Base-by-base conservation (phyloP, 1,140 invertebrate genomes). In the Ruditapes philippinarum region DNA sequence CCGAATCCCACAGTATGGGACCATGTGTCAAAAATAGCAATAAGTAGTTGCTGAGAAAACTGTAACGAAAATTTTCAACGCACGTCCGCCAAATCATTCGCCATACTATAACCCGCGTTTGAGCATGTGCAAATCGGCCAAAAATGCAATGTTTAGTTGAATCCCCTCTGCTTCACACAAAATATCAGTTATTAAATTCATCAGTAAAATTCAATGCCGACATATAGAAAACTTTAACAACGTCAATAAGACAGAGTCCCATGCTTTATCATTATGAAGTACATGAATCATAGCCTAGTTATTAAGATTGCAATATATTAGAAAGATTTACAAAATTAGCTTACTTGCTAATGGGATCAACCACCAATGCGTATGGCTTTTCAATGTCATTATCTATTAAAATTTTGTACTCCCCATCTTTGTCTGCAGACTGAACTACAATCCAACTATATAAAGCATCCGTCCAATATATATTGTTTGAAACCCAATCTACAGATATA, bases 391-490 rank as follows among this genome's bases (percentile, higher is more conserved):
- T 40, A 36, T 22, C 17, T 45, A 70, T 28, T 9, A 84, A 45
- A 17, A 84, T 84, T 45, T 49, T 70, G 33, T 84, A 68, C n/a
- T 12, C 51, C 0, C 49, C 45, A 5, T 28, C 25, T n/a, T 42
- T 36, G 25, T 28, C 19, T n/a, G 33, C 62, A 62, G 60, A 70
- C 65, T 84, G 81, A 4, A 84, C 19, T 3, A 40, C 81, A 1
- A 84, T 73, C 81, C 81, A 84, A 11, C 42, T 12, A 70, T 28
- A 84, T n/a, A 70, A 19, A 51, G 40, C 38, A 84, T 84, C 81
- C 11, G 81, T 84, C 81, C 81, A 84, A 42, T 84, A 84, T 31
- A 84, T n/a, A 65, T 84, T 84, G 45, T 73, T 73, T 22, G 65
- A 25, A 28, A 84, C 40, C 81, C 81, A 84, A 42, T 84, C 81